Conservation (phyloP, 2,113 vertebrate species). For the Nyctereutes procyonoides region DNA sequence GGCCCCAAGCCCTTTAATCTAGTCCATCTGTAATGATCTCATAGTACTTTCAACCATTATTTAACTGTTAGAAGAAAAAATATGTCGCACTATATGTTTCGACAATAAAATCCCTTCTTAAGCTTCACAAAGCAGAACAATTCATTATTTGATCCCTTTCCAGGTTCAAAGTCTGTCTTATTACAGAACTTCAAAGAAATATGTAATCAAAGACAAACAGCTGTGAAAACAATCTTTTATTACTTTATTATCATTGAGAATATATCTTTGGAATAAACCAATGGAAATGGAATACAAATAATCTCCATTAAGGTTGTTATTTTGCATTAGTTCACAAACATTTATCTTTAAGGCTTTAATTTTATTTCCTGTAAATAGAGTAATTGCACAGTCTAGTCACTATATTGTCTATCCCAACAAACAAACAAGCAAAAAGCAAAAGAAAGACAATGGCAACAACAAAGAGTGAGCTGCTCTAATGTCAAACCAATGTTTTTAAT, state of each 20-base stretch:
- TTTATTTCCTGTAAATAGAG: constrained; percentile 63
- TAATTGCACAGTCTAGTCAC: constrained; percentile 17
- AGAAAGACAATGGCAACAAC: not conserved
- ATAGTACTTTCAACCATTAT: constrained; percentile 92
- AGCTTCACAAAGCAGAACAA: constrained; percentile 97
- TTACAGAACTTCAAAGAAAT: constrained; percentile 99
- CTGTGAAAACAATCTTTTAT: constrained; percentile 99
- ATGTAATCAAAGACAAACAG: constrained; percentile 99
- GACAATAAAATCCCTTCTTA: constrained; percentile 98
- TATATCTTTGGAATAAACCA: constrained; percentile 94
- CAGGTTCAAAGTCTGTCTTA: constrained; percentile 99
- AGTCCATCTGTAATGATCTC: constrained; percentile 93
- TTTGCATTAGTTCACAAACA: constrained; percentile 83
- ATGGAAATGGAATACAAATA: constrained; percentile 88
- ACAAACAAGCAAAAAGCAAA: not conserved
- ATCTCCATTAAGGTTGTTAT: constrained; percentile 83
- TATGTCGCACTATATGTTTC: constrained; percentile 95
- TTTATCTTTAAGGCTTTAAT: constrained; percentile 79
- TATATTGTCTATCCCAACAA: constrained; percentile 37
- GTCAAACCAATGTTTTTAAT: constrained; percentile 54
- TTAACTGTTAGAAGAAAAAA: constrained; percentile 92
- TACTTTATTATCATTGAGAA: constrained; percentile 98
- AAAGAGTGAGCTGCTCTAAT: not conserved
- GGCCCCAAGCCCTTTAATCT: constrained; percentile 90
- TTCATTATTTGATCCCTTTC: constrained; percentile 99